Conservation (phyloP, 2,113 vertebrate species). For the Lonchura striata region DNA sequence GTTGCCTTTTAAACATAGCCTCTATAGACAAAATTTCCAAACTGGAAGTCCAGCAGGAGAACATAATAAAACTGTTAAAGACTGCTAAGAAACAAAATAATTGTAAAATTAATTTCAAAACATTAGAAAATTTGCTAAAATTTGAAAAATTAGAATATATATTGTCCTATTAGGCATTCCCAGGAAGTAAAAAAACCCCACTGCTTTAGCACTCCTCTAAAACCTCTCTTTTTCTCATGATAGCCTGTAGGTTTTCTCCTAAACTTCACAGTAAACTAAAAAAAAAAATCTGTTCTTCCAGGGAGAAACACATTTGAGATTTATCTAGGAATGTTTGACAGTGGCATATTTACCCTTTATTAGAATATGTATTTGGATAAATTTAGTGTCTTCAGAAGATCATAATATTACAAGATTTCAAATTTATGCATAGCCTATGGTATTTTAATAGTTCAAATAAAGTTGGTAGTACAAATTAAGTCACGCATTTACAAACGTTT, state of each 20-base stretch:
- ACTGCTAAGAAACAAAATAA: not conserved
- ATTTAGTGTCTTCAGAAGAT: not conserved
- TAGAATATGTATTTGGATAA: not conserved
- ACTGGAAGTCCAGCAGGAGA: not conserved
- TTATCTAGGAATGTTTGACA: not conserved
- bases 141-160: not conserved
- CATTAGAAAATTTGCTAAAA: not conserved
- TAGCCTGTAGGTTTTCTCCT: not conserved
- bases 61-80: not conserved
- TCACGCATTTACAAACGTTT: not conserved
- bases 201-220: not conserved
- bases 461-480: not conserved
- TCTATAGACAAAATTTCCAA: not conserved
- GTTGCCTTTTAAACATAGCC: not conserved
- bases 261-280: not conserved
- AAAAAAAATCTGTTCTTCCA: not conserved
- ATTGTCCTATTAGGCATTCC: not conserved
- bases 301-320: not conserved
- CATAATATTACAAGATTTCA: not conserved
- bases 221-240: not conserved
- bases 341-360: not conserved
- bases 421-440: not conserved
- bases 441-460: not conserved
- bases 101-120: not conserved
- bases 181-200: accelerated